phyloP scores from a whole-genome alignment of 2,113 vertebrate species.

The Clarias macrocephalus region DNA sequence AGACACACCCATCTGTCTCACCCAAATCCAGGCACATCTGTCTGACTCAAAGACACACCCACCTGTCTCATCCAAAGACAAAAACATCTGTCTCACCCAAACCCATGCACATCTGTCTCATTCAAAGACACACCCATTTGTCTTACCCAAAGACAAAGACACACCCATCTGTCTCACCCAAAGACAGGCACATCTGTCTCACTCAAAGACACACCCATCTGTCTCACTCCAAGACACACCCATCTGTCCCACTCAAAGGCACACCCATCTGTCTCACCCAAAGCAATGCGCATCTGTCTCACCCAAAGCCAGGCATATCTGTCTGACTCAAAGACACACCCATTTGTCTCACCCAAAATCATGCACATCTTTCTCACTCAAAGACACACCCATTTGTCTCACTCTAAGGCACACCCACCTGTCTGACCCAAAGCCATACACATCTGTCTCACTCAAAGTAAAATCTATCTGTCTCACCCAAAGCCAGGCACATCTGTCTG shows the following conservation, averaged over 20 bases:
- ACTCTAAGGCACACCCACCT: neutral
- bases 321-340: neutral
- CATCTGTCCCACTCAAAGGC: neutral
- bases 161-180: no score
- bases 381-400: neutral
- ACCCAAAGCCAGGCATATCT: neutral
- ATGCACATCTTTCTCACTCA: neutral
- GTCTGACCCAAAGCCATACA: neutral
- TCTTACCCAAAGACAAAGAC: neutral
- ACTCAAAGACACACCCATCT: neutral
- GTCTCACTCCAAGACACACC: neutral
- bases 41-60: neutral
- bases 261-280: neutral
- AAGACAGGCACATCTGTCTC: neutral
- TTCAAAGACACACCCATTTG: neutral
- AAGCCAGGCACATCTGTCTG: no score
- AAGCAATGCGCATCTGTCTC: neutral
- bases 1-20: neutral
- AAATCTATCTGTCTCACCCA: neutral
- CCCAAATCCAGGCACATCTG: no score
- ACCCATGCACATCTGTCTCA: neutral
- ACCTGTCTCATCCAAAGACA: neutral
- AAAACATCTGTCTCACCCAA: neutral
- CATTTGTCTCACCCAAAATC: neutral
- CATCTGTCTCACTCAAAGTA: neutral